Conservation (phyloP, 2,888 invertebrate genomes). For the Chymomyza procnemis region DNA sequence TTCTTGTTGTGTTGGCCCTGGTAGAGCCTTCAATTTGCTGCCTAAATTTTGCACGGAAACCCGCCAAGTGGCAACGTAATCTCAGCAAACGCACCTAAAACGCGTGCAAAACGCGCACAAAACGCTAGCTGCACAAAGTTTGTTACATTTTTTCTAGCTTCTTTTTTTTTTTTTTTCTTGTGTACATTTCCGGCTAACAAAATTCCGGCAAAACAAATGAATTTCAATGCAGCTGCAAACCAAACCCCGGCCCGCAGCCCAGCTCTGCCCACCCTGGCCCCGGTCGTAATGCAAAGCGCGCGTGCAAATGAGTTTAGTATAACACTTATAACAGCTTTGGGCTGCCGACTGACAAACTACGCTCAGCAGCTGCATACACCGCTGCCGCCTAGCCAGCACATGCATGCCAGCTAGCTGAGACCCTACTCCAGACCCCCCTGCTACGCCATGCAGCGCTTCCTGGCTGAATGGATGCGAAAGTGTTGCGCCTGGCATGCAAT, state of each 20-base stretch:
- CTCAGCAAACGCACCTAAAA: neutral
- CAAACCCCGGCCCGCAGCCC: too few relatives aligned
- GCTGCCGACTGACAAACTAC: neutral
- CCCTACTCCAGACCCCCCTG: neutral
- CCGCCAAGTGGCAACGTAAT: neutral
- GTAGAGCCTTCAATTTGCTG: neutral
- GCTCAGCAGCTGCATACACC: too few relatives aligned
- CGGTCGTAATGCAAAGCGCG: slow-evolving; percentile 40
- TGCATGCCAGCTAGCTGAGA: neutral
- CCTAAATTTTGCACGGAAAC: neutral
- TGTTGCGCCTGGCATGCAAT: slow-evolving; percentile 54
- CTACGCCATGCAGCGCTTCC: neutral
- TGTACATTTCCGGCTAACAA: slow-evolving; percentile 31
- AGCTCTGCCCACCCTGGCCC: too few relatives aligned
- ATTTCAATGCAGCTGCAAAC: neutral
- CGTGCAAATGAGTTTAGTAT: slow-evolving; percentile 55
- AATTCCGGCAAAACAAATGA: slow-evolving; percentile 11
- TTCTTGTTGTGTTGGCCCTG: too few relatives aligned
- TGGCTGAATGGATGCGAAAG: slow-evolving; percentile 49
- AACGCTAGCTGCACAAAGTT: neutral
- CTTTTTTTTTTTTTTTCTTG: neutral
- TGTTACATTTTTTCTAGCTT: neutral
- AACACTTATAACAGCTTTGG: slow-evolving; percentile 19
- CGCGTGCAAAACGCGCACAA: neutral
- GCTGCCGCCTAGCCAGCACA: too few relatives aligned